Conservation (phyloP, 2,797 vertebrate genomes). For the Pseudomugil gertrudae region DNA sequence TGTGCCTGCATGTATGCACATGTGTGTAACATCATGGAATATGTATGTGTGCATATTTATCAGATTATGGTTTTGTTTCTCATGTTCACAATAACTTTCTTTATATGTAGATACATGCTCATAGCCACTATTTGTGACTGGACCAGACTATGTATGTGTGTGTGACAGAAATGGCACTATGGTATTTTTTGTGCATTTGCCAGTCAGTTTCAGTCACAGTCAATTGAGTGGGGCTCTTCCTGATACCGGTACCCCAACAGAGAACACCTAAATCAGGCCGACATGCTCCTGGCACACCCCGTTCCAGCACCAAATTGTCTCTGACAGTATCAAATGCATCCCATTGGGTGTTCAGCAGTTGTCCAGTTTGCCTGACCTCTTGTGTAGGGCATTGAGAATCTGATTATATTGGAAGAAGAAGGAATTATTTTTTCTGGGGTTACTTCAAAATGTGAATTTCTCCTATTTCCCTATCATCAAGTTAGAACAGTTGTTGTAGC, state of each 20-base stretch:
- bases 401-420: slow-evolving; percentile 25
- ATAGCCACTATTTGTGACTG: slow-evolving; percentile 11
- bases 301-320: slow-evolving; percentile 65
- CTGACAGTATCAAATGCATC: slow-evolving; percentile 79
- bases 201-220: slow-evolving; percentile 65
- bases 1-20: slow-evolving; percentile 15
- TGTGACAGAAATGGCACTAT: slow-evolving; percentile 14
- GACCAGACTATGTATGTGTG: slow-evolving; percentile 8
- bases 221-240: slow-evolving; percentile 46
- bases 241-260: slow-evolving; percentile 53
- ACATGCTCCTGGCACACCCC: slow-evolving; percentile 68
- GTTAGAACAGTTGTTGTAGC: slow-evolving; percentile 17
- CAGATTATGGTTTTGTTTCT: slow-evolving; percentile 43
- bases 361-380: slow-evolving; percentile 67
- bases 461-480: slow-evolving; percentile 7
- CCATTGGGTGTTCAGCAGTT: slow-evolving; percentile 62
- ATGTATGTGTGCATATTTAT: slow-evolving; percentile 50
- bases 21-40: slow-evolving; percentile 19
- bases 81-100: slow-evolving; percentile 13
- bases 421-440: slow-evolving; percentile 6
- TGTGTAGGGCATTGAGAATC: slow-evolving; percentile 26
- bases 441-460: slow-evolving; percentile 24
- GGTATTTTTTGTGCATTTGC: slow-evolving; percentile 53
- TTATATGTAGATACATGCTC: slow-evolving; percentile 28
- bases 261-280: slow-evolving; percentile 70